Evolutionary conservation across 2,113 vertebrate species (phyloP).

Genomic region (Shinisaurus crocodilurus): DNA sequence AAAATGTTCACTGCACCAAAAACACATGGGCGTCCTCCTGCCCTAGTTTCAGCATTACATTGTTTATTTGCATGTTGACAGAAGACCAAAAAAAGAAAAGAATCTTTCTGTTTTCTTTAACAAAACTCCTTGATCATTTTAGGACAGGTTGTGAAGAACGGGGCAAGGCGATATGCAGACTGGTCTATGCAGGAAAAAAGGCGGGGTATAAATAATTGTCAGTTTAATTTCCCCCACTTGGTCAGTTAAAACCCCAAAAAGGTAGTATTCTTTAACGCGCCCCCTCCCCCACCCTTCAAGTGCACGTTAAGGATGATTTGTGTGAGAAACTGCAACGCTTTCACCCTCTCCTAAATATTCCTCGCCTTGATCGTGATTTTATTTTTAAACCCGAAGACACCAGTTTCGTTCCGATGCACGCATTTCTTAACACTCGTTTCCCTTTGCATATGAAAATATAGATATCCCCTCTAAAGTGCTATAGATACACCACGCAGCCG

Average conservation of each 20-base stretch:
- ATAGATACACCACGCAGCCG: conserved; percentile 82
- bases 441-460: conserved; percentile 67
- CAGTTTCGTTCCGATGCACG: conserved; percentile 70
- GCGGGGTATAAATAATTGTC: no score
- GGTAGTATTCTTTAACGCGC: conserved; percentile 66
- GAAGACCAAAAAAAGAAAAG: conserved; percentile 28
- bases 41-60: conserved; percentile 46
- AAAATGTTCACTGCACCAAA: conserved; percentile 50
- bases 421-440: conserved; percentile 69
- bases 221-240: conserved; percentile 60
- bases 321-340: conserved; percentile 71
- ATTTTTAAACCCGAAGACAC: conserved; percentile 57
- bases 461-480: conserved; percentile 76
- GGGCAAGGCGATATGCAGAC: conserved; percentile 39
- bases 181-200: no score
- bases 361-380: conserved; percentile 61
- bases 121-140: background rate
- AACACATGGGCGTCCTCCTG: conserved; percentile 39
- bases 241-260: conserved; percentile 62
- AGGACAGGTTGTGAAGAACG: conserved; percentile 24
- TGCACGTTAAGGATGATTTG: conserved; percentile 75
- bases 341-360: conserved; percentile 69
- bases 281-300: conserved; percentile 44
- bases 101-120: conserved; percentile 30
- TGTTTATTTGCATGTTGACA: conserved; percentile 58